phyloP scores from a whole-genome alignment of 2,797 vertebrate species.

The Labeo calbasu region DNA sequence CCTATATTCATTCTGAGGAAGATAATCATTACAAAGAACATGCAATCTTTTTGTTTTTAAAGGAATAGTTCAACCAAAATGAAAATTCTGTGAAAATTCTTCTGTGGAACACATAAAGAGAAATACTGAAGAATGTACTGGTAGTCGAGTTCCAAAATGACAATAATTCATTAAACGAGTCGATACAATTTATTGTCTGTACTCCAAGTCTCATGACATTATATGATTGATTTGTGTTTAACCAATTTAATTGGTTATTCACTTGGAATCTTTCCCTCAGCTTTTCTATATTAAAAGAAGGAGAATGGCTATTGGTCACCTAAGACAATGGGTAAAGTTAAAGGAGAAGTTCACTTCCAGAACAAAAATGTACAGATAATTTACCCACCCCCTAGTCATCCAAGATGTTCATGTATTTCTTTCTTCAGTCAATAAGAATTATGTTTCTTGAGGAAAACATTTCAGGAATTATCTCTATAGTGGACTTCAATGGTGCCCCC shows the following conservation, averaged over 20 bases:
- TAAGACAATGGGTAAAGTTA: not conserved
- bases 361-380: no score
- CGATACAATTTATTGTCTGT: not conserved
- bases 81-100: not conserved
- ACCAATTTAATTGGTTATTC: not conserved
- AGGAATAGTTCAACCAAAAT: not conserved
- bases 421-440: no score
- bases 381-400: no score
- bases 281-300: not conserved
- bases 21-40: conserved; percentile 13
- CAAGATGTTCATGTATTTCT: no score
- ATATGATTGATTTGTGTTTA: not conserved
- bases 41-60: not conserved
- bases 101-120: not conserved
- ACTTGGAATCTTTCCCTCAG: not conserved
- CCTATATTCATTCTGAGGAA: conserved; percentile 92
- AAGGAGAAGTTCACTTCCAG: no score
- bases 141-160: not conserved
- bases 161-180: not conserved
- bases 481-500: no score
- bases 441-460: no score
- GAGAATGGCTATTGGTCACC: not conserved
- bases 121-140: not conserved
- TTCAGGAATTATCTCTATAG: no score
- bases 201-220: not conserved